Conservation (phyloP, 2,888 invertebrate genomes). For the Cheilosia soror region DNA sequence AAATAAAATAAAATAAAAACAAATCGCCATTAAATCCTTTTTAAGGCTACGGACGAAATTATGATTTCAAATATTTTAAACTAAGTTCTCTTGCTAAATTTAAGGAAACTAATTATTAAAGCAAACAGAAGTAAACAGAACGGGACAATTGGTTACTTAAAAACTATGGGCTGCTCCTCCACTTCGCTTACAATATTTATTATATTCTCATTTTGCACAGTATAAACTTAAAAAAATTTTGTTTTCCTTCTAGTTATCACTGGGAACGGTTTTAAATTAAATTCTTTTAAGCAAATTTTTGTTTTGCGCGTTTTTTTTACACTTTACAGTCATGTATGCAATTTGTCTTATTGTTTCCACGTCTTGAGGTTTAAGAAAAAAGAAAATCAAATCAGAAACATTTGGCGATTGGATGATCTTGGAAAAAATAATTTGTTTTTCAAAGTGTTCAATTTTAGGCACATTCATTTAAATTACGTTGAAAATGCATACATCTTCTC, state of each 20-base stretch:
- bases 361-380: constrained; percentile 42
- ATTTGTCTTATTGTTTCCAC: constrained; percentile 34
- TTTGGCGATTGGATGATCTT: constrained; percentile 59
- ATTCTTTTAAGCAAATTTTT: background rate
- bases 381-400: constrained; percentile 23
- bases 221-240: constrained; percentile 42
- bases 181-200: constrained; percentile 20
- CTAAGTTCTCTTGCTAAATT: constrained; percentile 23
- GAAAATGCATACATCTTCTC: constrained; percentile 44
- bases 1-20: constrained; percentile 50
- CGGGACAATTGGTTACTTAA: constrained; percentile 50
- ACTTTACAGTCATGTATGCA: constrained; percentile 57
- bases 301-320: constrained; percentile 24
- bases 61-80: constrained; percentile 63
- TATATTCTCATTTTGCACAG: constrained; percentile 44
- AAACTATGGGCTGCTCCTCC: constrained; percentile 6
- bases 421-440: constrained; percentile 52
- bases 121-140: constrained; percentile 53
- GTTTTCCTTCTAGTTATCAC: constrained; percentile 56
- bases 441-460: constrained; percentile 72
- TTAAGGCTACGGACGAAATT: constrained; percentile 75
- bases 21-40: constrained; percentile 72
- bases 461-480: constrained; percentile 57
- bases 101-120: constrained; percentile 64
- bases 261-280: constrained; percentile 49